Conservation (phyloP, 2,797 vertebrate species). For the Characodon lateralis region DNA sequence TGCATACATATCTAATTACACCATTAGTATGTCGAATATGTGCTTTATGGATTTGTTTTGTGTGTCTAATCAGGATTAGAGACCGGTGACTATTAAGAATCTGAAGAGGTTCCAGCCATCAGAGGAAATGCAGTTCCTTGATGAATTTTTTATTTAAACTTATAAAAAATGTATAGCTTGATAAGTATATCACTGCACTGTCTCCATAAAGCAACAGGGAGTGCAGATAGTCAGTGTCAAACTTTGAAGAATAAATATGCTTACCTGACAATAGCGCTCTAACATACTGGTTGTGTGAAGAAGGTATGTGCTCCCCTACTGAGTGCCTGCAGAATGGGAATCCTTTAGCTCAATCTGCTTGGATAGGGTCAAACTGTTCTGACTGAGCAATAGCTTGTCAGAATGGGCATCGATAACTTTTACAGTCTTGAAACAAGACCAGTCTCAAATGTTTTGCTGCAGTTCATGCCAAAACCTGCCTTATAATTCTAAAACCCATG, state of each 20-base stretch:
- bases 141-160: conserved; percentile 8
- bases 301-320: too few relatives aligned
- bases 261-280: neutral
- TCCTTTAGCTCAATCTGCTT: neutral
- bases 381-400: neutral
- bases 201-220: neutral
- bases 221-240: neutral
- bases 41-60: neutral
- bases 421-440: neutral
- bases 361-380: neutral
- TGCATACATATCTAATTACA: conserved; percentile 8
- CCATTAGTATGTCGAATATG: neutral
- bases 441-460: neutral
- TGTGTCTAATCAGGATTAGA: neutral
- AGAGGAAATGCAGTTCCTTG: neutral
- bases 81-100: neutral
- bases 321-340: too few relatives aligned
- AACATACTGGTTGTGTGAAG: too few relatives aligned
- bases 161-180: conserved; percentile 5
- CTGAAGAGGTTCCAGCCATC: neutral
- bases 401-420: too few relatives aligned
- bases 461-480: neutral
- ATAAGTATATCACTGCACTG: neutral
- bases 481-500: neutral
- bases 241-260: neutral